Evolutionary conservation across 2,797 vertebrate genomes (phyloP), one percentile per base, ranked within the genome.

Genomic region (Pogonophryne albipinna): DNA sequence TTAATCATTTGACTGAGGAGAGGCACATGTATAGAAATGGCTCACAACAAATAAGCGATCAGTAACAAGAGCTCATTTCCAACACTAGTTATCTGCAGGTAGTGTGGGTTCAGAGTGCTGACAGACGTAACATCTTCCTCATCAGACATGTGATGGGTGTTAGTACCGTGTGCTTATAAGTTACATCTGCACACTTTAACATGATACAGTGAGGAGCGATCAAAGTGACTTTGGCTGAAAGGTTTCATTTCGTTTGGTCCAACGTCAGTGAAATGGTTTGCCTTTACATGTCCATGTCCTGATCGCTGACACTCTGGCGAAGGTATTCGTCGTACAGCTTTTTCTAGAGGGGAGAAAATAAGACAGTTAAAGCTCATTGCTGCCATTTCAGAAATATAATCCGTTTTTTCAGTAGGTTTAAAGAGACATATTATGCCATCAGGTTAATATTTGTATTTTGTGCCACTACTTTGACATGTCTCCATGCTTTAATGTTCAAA

Each of bases 311-410:
- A 63, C 96, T 96, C 87, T 96, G 95, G 15, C 94, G 95, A 20
- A 97, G 93, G 59, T 97, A 97, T 27, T 97, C 96, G 72, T 96
- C 95, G 74, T 96, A 96, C 8, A 97, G 91, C 58, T 91, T 94
- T 87, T 94, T 96, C 96, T 97, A 80, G 2, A 88, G 52, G 19
- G 34, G 41, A 75, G 71, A 64, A 16, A 49, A 61, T 3, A 58
- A 6, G 4, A 85, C 2, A 15, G 31, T 66, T 57, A 44, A 71
- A 57, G 4, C 7, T 7, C 4, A 49, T 20, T 14, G 42, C 2
- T 20, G 45, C 10, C 8, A 10, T 16, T 38, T 38, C 34, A 38
- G 34, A 38, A 6, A 38, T 7, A 38, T 38, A 9, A 38, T 38
- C 34, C 1, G 34, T 38, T 38, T 38, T 38, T 38, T 27, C 27